Conservation (phyloP, 2,888 invertebrate genomes). For the Cheilosia soror region DNA sequence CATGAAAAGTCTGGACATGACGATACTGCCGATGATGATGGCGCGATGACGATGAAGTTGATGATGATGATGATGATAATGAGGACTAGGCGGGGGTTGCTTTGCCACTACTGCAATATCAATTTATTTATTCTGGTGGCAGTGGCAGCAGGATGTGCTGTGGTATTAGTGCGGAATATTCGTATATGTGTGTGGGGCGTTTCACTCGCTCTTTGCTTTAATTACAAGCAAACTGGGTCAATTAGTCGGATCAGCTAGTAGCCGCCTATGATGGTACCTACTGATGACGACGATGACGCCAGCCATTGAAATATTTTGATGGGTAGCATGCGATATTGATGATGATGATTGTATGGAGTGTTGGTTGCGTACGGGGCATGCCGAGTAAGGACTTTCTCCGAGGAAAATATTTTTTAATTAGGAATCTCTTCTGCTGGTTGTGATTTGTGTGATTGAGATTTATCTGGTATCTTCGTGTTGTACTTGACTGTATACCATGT, state of each 20-base stretch:
- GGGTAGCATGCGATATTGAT: constrained; percentile 25
- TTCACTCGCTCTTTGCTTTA: constrained; percentile 33
- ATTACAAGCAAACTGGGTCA: constrained; percentile 58
- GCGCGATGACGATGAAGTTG: neutral
- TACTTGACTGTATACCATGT: constrained; percentile 1
- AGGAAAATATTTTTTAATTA: constrained; percentile 54
- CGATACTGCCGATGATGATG: constrained; percentile 15
- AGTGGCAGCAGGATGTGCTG: neutral
- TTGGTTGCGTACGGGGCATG: neutral
- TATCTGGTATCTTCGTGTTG: constrained; percentile 5
- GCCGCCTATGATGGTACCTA: constrained; percentile 9
- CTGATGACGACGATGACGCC: constrained; percentile 24
- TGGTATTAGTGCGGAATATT: no score
- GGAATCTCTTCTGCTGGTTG: constrained; percentile 25
- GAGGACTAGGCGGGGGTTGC: no score
- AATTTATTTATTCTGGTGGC: constrained; percentile 50
- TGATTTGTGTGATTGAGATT: constrained; percentile 50
- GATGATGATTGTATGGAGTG: constrained; percentile 29
- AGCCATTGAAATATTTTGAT: constrained; percentile 38
- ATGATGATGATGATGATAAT: constrained; percentile 11
- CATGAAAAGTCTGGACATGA: constrained; percentile 46
- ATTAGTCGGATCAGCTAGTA: constrained; percentile 55
- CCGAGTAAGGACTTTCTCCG: constrained; percentile 12
- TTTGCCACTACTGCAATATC: constrained; percentile 25
- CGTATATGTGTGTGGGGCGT: constrained; percentile 15